Base-by-base conservation (phyloP, 2,113 vertebrate genomes). In the Picathartes gymnocephalus region DNA sequence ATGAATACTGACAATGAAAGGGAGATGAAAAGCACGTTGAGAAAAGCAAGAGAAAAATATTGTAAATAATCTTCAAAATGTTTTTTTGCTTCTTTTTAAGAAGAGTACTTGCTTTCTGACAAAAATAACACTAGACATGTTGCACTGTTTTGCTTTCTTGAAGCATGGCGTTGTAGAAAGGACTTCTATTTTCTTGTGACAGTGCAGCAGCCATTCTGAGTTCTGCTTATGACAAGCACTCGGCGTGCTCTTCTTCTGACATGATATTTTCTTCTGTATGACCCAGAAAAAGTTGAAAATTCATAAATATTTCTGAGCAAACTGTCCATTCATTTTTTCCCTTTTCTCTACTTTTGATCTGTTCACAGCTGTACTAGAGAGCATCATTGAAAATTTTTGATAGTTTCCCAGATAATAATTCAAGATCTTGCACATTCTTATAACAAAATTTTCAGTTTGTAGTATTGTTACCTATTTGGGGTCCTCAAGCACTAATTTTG, bases 261-360 rank as follows among this genome's bases (percentile, higher is more conserved):
- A 13, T 33, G 18, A 1, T 57, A 12, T 31, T 65, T 90, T 76
- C 18, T 15, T 48, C 31, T 31, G 4, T 20, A 28, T 70, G 21
- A 42, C 16, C 48, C 27, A 71, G 28, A 7, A 71, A 50, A 42
- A 50, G 3, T 2, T 56, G 15, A 6, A 77, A 45, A 50, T 45
- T 4, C 10, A 35, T 66, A 50, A 78, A 37, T 91, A 79, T 64
- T 84, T 73, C 39, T 58, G 21, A 89, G 31, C 2, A 62, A 81
- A 47, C 1, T 11, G 1, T 44, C 10, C 27, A 48, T 28, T 9
- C 0, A 3, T 45, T 71, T 72, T 73, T 28, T 0, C 10, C 5
- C 2, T 78, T 74, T 62, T 39, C 15, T 76, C 25, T 16, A 15
- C 7, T 79, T 76, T 27, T 48, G 7, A 30, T 68, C 44, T 69